Percentiles rank a stretch among this genome's conserved stretches.
Evolutionary conservation across 2,888 invertebrate species (phyloP).

Genomic region (Coecobrya sp.): DNA sequence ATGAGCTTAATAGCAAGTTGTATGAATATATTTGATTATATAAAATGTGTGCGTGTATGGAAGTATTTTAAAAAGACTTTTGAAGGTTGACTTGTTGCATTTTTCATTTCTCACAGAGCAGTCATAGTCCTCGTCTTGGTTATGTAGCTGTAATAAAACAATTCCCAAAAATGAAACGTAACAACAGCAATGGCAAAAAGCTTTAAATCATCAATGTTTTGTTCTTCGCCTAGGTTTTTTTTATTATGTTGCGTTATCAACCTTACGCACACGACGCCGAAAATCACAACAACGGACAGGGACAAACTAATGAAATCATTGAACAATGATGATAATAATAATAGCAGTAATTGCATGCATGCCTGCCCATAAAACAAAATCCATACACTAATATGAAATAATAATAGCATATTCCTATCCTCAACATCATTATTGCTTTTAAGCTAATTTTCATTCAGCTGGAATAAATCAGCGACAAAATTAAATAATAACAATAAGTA

Average conservation of each 20-base stretch:
- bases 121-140: background rate
- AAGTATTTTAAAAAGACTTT: background rate
- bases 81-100: slow-evolving; percentile 53
- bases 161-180: background rate
- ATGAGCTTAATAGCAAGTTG: background rate
- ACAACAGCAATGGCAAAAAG: background rate
- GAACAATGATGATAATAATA: background rate
- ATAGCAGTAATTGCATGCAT: background rate
- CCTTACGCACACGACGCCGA: background rate
- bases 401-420: background rate
- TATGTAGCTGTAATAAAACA: background rate
- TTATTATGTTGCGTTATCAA: slow-evolving; percentile 15
- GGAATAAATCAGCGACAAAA: slow-evolving; percentile 7
- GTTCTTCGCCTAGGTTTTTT: background rate
- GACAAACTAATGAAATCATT: slow-evolving; percentile 16
- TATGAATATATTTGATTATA: background rate
- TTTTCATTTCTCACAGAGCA: slow-evolving; percentile 5
- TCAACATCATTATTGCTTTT: slow-evolving; percentile 36
- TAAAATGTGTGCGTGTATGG: background rate
- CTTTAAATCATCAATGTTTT: background rate
- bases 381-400: background rate
- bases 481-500: background rate
- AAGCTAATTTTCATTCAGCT: slow-evolving; percentile 46
- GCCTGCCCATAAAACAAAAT: slow-evolving; percentile 11
- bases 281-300: background rate